Base-by-base conservation (phyloP, 2,113 vertebrate genomes). In the Heterotis niloticus region DNA sequence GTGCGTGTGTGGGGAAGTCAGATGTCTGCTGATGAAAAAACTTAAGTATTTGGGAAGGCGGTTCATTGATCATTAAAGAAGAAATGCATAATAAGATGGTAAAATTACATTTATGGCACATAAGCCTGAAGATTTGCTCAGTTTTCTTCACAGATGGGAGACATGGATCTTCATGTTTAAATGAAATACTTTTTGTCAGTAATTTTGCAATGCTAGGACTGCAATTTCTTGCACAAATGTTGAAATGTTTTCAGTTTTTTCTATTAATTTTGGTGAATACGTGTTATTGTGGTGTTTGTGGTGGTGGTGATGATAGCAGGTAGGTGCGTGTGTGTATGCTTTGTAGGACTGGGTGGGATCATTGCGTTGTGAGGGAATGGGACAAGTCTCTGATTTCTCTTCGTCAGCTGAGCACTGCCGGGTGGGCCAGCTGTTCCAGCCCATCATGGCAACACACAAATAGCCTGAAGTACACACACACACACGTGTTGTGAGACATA, bases 391-490 rank as follows among this genome's bases (percentile, higher is more conserved):
- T 29, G 54, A 81, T 81, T 81, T 81, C 59, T 77, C 17, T 18
- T 24, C 14, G 75, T 81, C 75, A 81, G 75, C 75, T 69, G 28
- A 44, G 51, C 54, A 29, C 54, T 11, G 24, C 52, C 62, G 20
- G 28, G 20, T 18, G 68, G 52, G 51, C 12, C 88, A 89, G 89
- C 88, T 90, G 88, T 90, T 84, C 74, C 74, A 75, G 83, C 78
- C 82, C 75, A 60, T 87, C 87, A 88, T 75, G 75, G 71, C 16
- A 78, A 66, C 18, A 59, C 11, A 1, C 77, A 77, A 64, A 79
- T 69, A 76, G 62, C 23, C 64, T 56, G 78, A 78, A 75, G 75
- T 64, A 75, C 51, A 78, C 13, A n/a, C 74, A 10, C 75, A 80
- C 84, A 34, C 72, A 64, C 84, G 82, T 75, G 0, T 70, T 34